Percentiles rank a stretch among this genome's conserved stretches.
Conservation (phyloP, 2,797 vertebrate genomes). For the Lutjanus campechanus region DNA sequence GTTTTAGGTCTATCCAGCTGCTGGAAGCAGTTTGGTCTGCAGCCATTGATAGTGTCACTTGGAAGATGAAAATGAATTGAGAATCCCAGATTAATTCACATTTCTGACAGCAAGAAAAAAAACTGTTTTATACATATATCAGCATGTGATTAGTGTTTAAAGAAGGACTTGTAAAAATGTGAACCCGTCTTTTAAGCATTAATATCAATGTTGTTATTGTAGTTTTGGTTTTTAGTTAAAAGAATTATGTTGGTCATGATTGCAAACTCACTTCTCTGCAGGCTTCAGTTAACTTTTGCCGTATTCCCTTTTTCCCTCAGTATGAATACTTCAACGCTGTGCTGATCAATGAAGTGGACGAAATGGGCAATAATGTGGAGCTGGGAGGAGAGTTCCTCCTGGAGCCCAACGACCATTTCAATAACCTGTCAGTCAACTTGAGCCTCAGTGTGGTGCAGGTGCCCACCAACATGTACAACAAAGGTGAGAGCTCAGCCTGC, state of each 20-base stretch:
- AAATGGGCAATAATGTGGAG: conserved; percentile 94
- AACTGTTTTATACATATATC: not conserved
- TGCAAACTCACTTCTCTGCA: not conserved
- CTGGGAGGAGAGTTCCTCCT: conserved; percentile 95
- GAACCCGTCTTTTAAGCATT: not conserved
- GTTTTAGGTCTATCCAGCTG: no score
- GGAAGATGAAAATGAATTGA: no score
- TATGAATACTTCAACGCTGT: conserved; percentile 99
- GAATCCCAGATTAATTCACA: no score
- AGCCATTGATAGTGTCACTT: no score
- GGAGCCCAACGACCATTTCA: conserved; percentile 97
- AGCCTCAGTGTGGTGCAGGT: conserved; percentile 98
- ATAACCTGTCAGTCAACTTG: conserved; percentile 96
- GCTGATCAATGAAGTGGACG: conserved; percentile 95
- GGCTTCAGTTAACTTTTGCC: not conserved
- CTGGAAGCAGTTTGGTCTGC: no score
- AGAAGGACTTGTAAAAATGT: not conserved
- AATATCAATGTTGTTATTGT: not conserved
- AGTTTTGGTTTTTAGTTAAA: not conserved
- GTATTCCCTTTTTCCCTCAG: conserved; percentile 72
- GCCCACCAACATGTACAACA: conserved; percentile 98
- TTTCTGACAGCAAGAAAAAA: not conserved
- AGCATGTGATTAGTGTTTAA: not conserved
- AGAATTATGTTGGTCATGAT: not conserved
- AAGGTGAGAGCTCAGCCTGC: conserved; percentile 71